phyloP scores from a whole-genome alignment of 2,888 invertebrate species.

The Silvanus unidentatus region DNA sequence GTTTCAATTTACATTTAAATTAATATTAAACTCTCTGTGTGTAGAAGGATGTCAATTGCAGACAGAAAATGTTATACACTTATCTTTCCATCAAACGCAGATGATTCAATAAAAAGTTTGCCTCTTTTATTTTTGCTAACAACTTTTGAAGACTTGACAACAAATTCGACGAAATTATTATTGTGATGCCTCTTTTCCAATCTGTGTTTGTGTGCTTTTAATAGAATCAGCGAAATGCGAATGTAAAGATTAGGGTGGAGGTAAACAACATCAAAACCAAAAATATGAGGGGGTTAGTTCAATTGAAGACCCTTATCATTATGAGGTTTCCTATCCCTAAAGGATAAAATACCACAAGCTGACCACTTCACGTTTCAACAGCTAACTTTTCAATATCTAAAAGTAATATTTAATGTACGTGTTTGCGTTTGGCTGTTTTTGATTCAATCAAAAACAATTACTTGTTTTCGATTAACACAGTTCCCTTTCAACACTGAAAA shows the following conservation, averaged over 20 bases:
- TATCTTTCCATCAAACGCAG: not conserved
- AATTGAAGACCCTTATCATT: constrained; percentile 41
- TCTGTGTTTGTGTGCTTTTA: no score
- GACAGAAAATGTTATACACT: not conserved
- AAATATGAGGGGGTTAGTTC: constrained; percentile 35
- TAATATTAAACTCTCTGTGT: constrained; percentile 21
- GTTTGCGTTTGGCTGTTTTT: no score
- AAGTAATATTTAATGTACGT: no score
- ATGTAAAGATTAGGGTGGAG: no score
- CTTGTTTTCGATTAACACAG: no score
- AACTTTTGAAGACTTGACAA: not conserved
- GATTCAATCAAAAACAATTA: no score
- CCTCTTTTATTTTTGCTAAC: no score
- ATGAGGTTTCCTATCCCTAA: constrained; percentile 34
- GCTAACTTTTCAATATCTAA: constrained; percentile 4
- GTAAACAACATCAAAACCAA: no score
- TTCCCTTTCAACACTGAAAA: no score
- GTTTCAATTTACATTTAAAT: constrained; percentile 23
- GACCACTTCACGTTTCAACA: constrained; percentile 14
- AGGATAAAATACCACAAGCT: constrained; percentile 24
- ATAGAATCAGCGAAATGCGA: no score
- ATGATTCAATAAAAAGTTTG: not conserved
- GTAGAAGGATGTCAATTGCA: constrained; percentile 26
- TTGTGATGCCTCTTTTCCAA: no score
- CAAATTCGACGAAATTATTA: no score